Conservation (phyloP, 1,140 invertebrate species). For the Littorina saxatilis region DNA sequence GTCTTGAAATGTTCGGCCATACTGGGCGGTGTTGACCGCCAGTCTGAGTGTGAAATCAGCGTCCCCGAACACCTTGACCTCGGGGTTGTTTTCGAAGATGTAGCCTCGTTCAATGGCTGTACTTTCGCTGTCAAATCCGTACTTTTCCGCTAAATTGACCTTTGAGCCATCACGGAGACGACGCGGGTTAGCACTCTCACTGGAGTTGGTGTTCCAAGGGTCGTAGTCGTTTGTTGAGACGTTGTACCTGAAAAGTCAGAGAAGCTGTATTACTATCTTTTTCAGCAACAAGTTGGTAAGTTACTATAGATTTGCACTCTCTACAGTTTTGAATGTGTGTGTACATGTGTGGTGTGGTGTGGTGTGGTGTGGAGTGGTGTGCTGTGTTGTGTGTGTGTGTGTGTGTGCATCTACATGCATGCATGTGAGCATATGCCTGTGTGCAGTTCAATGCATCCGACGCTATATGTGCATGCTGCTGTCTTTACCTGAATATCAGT, state of each 20-base stretch:
- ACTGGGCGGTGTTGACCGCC: conserved; percentile 74
- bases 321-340: too few species aligned
- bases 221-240: conserved; percentile 74
- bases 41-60: conserved; percentile 64
- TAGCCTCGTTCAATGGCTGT: conserved; percentile 65
- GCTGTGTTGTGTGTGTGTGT: too few species aligned
- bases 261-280: not conserved
- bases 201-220: conserved; percentile 61
- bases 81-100: conserved; percentile 71
- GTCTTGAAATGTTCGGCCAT: conserved; percentile 73
- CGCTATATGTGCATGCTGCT: too few species aligned
- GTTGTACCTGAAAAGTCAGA: conserved; percentile 70
- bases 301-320: too few species aligned
- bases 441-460: too few species aligned
- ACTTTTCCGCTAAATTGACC: conserved; percentile 58
- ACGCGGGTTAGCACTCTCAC: conserved; percentile 46
- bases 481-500: too few species aligned
- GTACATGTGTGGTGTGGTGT: too few species aligned
- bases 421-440: too few species aligned
- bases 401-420: too few species aligned
- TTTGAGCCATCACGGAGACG: conserved; percentile 45
- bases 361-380: too few species aligned
- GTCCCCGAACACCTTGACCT: conserved; percentile 70
- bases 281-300: too few species aligned
- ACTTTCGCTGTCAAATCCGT: conserved; percentile 54